phyloP scores from a whole-genome alignment of 2,113 vertebrate species.

The Cranoglanis bouderius region DNA sequence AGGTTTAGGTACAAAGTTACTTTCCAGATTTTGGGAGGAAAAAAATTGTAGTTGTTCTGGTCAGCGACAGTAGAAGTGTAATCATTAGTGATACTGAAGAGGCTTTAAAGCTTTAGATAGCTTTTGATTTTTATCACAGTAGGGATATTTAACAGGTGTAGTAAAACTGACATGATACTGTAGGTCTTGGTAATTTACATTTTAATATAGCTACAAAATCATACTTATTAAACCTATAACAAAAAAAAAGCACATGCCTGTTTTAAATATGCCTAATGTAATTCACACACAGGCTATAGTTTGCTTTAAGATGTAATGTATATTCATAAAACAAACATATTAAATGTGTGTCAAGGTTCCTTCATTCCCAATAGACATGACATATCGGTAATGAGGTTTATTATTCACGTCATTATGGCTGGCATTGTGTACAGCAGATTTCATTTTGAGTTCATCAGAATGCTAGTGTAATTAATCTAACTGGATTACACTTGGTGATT shows the following conservation, averaged over 20 bases:
- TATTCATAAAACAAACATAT: conserved; percentile 15
- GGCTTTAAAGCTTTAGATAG: neutral
- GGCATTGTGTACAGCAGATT: neutral
- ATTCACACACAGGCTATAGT: neutral
- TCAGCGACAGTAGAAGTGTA: neutral
- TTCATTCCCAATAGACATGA: neutral
- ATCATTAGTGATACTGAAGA: neutral
- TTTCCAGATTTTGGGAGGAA: neutral
- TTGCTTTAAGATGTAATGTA: conserved; percentile 5
- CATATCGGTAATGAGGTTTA: conserved; percentile 25
- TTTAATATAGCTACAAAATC: conserved; percentile 4
- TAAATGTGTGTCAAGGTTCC: conserved; percentile 7
- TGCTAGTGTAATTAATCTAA: neutral
- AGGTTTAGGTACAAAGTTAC: neutral
- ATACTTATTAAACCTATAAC: neutral
- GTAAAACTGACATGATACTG: neutral
- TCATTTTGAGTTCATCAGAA: conserved; percentile 3
- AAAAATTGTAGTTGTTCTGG: neutral
- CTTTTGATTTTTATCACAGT: neutral
- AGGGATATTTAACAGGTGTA: neutral
- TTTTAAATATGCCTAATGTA: neutral
- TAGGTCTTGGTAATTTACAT: neutral
- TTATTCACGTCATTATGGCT: neutral
- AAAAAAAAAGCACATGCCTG: neutral
- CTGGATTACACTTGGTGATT: neutral